phyloP scores from a whole-genome alignment of 2,113 vertebrate genomes.

The Theristicus caerulescens region DNA sequence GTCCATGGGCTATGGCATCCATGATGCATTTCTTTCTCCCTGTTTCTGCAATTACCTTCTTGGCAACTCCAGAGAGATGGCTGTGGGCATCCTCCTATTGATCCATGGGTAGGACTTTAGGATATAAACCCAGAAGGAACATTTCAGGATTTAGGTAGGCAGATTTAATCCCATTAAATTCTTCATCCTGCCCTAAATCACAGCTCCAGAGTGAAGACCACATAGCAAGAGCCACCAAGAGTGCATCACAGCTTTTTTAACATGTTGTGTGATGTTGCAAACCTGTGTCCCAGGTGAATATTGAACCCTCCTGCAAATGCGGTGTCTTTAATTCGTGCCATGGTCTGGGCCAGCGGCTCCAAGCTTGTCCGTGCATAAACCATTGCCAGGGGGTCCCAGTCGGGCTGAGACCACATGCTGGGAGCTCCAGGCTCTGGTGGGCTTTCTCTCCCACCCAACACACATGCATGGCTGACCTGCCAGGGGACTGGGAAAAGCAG shows the following conservation, averaged over 20 bases:
- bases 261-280: neutral
- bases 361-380: neutral
- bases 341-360: neutral
- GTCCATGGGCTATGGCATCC: neutral
- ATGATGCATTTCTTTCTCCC: neutral
- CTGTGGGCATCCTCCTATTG: neutral
- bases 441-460: neutral
- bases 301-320: fast-evolving
- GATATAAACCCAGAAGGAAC: neutral
- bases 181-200: neutral
- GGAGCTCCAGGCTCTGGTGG: neutral
- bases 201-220: neutral
- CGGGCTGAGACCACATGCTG: too few relatives aligned
- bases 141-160: neutral
- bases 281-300: neutral
- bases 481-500: neutral
- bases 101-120: neutral
- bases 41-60: neutral
- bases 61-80: neutral
- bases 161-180: neutral
- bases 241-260: neutral
- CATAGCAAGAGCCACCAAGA: neutral
- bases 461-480: fast-evolving
- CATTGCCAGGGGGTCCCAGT: fast-evolving
- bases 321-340: fast-evolving